A percentile compares a stretch with the other conserved stretches of the same genome.
These are phyloP conservation scores for Drosophila auraria DNA, from an alignment of 1,140 invertebrate genomes.

Conservation along the genomic window DNA sequence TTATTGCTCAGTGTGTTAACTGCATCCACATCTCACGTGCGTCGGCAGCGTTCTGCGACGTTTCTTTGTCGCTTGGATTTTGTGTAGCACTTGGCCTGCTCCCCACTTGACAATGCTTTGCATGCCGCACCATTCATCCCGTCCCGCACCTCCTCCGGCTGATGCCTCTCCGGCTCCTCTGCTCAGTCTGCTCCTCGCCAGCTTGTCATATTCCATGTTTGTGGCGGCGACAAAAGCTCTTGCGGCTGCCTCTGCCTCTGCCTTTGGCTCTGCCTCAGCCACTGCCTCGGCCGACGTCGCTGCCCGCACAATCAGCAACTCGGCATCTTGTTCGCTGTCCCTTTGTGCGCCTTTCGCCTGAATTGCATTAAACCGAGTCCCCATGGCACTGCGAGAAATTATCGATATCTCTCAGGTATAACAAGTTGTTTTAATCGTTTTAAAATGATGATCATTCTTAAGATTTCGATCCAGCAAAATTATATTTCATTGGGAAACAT, in stretches of 20 bases:
- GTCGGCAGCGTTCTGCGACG: slow-evolving; percentile 38
- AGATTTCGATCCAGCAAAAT: too few species aligned
- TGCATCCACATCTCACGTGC: slow-evolving; percentile 58
- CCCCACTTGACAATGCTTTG: slow-evolving; percentile 82
- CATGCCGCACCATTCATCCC: slow-evolving; percentile 48
- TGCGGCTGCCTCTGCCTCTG: slow-evolving; percentile 52
- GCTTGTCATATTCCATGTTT: slow-evolving; percentile 83
- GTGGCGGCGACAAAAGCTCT: slow-evolving; percentile 80
- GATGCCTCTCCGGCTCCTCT: slow-evolving; percentile 1
- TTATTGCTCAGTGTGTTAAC: slow-evolving; percentile 20
- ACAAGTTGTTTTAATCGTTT: not conserved
- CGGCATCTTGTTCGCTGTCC: slow-evolving; percentile 83
- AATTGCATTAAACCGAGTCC: slow-evolving; percentile 72
- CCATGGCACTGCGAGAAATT: slow-evolving; percentile 10
- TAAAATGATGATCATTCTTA: too few species aligned
- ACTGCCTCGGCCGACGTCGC: slow-evolving; percentile 34
- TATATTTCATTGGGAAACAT: too few species aligned
- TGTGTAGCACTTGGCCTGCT: slow-evolving; percentile 72
- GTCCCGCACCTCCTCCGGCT: not conserved
- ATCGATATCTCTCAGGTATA: not conserved
- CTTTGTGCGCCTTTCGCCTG: slow-evolving; percentile 83
- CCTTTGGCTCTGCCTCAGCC: slow-evolving; percentile 4
- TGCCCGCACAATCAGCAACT: slow-evolving; percentile 79
- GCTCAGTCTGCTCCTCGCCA: slow-evolving; percentile 23
- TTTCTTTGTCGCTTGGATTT: slow-evolving; percentile 75